Evolutionary conservation across 2,113 vertebrate genomes (phyloP).

Genomic region (Rhynchomys soricoides): DNA sequence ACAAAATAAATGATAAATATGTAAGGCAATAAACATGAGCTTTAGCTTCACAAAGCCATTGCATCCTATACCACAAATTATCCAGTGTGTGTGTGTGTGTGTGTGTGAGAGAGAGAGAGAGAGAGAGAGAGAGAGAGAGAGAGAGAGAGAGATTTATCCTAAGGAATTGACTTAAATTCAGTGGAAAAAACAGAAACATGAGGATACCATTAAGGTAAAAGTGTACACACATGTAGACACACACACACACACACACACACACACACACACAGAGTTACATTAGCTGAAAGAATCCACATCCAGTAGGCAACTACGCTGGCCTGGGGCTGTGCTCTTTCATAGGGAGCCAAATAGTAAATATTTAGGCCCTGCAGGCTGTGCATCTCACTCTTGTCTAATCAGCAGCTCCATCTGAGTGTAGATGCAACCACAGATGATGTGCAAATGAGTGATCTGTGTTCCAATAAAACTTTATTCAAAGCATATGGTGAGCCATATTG

Average conservation of each 20-base stretch:
- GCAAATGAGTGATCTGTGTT: not conserved
- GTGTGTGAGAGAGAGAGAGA: too few relatives aligned
- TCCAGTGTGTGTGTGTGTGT: not conserved
- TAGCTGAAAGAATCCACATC: not conserved
- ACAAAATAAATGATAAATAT: not conserved
- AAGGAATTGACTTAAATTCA: not conserved
- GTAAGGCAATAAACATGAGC: not conserved
- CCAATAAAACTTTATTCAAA: constrained; percentile 59
- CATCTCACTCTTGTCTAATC: not conserved
- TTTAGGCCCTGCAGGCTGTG: not conserved
- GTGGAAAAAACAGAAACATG: not conserved
- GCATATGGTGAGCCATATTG: not conserved
- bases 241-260: too few relatives aligned
- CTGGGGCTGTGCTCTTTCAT: not conserved
- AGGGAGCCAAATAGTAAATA: not conserved
- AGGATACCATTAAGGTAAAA: not conserved
- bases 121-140: not conserved
- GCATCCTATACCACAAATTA: not conserved
- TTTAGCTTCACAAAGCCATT: not conserved
- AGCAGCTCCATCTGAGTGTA: not conserved
- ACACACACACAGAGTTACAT: not conserved
- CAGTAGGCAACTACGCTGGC: not conserved
- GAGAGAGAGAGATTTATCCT: not conserved
- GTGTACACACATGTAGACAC: too few relatives aligned
- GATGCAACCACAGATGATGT: not conserved